Conservation (phyloP, 1,140 invertebrate species). For the Euwallacea fornicatus region DNA sequence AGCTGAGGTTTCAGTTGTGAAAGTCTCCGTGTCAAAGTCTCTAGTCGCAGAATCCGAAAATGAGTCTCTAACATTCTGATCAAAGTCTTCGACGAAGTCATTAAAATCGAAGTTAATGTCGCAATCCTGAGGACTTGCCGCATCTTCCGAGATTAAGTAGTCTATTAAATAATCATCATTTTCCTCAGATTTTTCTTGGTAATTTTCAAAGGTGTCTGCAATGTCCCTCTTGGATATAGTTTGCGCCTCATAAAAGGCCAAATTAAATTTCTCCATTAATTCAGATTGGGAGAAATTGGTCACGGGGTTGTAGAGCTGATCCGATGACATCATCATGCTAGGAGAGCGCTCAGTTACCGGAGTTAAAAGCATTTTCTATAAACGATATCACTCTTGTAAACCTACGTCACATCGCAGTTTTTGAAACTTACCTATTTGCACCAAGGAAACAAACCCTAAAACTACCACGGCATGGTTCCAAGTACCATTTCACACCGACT, state of each 20-base stretch:
- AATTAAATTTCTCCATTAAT: constrained; percentile 52
- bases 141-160: constrained; percentile 44
- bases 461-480: no score
- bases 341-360: constrained; percentile 2
- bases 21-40: constrained; percentile 41
- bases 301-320: constrained; percentile 40
- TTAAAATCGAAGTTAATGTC: constrained; percentile 48
- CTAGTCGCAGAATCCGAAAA: constrained; percentile 25
- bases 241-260: constrained; percentile 52
- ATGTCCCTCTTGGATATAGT: constrained; percentile 40
- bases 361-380: constrained; percentile 31
- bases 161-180: constrained; percentile 45
- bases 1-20: constrained; percentile 39
- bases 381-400: no score
- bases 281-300: constrained; percentile 47
- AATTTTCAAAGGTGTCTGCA: constrained; percentile 42
- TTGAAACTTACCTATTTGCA: no score
- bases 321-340: constrained; percentile 23
- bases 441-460: no score
- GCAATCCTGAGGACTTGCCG: constrained; percentile 37
- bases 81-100: constrained; percentile 46
- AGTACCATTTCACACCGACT: not conserved
- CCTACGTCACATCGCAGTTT: no score
- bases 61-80: constrained; percentile 39
- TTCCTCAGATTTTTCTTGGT: constrained; percentile 17